Conservation (phyloP, 2,113 vertebrate genomes). For the Trinectes maculatus region DNA sequence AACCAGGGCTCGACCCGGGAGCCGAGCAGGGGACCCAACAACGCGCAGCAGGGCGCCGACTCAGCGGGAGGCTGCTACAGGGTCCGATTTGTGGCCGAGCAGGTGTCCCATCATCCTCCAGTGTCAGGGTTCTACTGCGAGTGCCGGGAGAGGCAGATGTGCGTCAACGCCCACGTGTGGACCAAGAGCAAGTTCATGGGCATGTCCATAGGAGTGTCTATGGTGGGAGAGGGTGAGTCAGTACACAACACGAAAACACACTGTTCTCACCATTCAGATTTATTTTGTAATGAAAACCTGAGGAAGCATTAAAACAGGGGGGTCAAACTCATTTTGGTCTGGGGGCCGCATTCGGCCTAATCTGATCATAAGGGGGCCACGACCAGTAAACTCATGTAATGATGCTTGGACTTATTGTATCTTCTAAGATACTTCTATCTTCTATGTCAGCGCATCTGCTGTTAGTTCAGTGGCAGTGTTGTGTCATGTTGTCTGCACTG, state of each 20-base stretch:
- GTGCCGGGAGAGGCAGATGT: constrained; percentile 91
- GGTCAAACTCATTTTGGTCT: no score
- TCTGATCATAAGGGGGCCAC: no score
- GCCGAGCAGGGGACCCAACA: constrained; percentile 55
- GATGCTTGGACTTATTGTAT: no score
- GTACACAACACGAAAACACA: background rate
- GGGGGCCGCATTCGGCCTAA: no score
- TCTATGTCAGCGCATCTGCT: no score
- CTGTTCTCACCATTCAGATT: no score
- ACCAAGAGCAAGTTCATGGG: constrained; percentile 99
- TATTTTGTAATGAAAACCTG: no score
- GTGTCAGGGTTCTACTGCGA: constrained; percentile 97
- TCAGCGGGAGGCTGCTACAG: constrained; percentile 81
- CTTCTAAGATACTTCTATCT: no score
- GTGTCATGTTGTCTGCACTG: no score
- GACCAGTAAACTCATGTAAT: no score
- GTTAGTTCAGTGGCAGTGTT: no score
- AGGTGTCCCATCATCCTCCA: constrained; percentile 95
- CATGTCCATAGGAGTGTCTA: constrained; percentile 97
- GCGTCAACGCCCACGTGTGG: constrained; percentile 92
- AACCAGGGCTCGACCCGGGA: constrained; percentile 70
- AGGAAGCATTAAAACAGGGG: no score
- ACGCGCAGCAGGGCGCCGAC: constrained; percentile 64
- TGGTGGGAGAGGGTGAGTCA: constrained; percentile 93
- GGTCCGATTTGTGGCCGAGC: constrained; percentile 92